Conservation (phyloP, 2,888 invertebrate species). For the Schizotus pectinicornis region DNA sequence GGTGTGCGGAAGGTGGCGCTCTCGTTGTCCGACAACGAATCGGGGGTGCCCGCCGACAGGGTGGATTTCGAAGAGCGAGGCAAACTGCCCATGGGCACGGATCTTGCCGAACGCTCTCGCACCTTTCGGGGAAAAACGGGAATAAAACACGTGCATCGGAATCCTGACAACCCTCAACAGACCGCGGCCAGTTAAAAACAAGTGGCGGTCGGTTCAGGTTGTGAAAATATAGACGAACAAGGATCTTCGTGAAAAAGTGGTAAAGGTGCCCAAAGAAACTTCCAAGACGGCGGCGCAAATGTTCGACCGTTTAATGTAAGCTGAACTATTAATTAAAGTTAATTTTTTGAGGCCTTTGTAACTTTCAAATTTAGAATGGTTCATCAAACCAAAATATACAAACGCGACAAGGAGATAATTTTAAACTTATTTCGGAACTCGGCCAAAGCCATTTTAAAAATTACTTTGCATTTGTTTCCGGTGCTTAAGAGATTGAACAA, state of each 20-base stretch:
- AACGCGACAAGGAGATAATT: too few species aligned
- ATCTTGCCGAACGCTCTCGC: conserved; percentile 88
- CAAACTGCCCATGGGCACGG: conserved; percentile 72
- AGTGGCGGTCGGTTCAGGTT: neutral
- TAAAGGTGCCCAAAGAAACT: neutral
- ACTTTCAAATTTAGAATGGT: too few species aligned
- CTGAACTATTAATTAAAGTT: neutral
- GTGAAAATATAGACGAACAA: neutral
- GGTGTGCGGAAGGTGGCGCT: conserved; percentile 70
- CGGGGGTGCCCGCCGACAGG: conserved; percentile 85
- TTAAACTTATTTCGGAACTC: too few species aligned
- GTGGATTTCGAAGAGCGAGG: conserved; percentile 78
- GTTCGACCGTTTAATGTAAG: too few species aligned
- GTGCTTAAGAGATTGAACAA: too few species aligned
- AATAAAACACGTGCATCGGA: neutral
- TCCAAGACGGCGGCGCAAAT: too few species aligned
- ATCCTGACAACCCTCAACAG: neutral
- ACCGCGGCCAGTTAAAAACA: neutral
- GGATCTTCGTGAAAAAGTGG: conserved; percentile 12
- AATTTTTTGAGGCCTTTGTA: too few species aligned
- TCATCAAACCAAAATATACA: too few species aligned
- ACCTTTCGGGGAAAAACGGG: conserved; percentile 66
- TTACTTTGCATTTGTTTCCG: too few species aligned
- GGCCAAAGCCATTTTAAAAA: too few species aligned
- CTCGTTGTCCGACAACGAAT: conserved; percentile 88